Evolutionary conservation across 2,113 vertebrate genomes (phyloP).

Genomic region (Pterocles orientalis): DNA sequence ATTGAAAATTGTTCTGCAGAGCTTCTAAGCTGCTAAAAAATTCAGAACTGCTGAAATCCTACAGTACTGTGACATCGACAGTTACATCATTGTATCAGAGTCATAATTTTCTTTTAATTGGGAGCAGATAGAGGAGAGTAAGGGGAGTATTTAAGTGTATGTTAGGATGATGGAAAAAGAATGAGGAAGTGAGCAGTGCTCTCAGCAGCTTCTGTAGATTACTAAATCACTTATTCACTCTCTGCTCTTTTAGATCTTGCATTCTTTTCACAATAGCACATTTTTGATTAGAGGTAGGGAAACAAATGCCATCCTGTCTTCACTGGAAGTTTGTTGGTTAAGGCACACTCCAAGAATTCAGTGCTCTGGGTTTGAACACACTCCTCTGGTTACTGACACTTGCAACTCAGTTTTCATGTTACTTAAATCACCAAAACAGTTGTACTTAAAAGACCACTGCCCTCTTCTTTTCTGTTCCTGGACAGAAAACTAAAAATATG

Average conservation of each 20-base stretch:
- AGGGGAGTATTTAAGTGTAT: not conserved
- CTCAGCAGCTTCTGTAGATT: not conserved
- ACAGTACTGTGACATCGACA: not conserved
- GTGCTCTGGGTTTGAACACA: not conserved
- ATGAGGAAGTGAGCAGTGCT: not conserved
- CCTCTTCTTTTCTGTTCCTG: not conserved
- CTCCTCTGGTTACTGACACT: accelerated
- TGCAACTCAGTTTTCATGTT: not conserved
- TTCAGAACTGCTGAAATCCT: constrained; percentile 17
- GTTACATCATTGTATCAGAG: not conserved
- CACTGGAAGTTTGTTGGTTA: not conserved
- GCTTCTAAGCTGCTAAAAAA: constrained; percentile 32
- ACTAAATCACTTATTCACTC: not conserved
- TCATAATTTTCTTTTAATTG: constrained; percentile 16
- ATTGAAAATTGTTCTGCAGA: constrained; percentile 20
- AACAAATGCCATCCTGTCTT: not conserved
- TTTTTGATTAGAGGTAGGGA: not conserved
- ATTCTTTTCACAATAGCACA: not conserved
- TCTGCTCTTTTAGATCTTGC: not conserved
- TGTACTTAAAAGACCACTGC: not conserved
- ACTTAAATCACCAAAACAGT: not conserved
- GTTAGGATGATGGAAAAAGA: not conserved
- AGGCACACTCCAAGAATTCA: not conserved
- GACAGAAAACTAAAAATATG: not conserved
- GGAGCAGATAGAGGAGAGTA: not conserved